Conservation (phyloP, 2,113 vertebrate species). For the Myotis yumanensis region DNA sequence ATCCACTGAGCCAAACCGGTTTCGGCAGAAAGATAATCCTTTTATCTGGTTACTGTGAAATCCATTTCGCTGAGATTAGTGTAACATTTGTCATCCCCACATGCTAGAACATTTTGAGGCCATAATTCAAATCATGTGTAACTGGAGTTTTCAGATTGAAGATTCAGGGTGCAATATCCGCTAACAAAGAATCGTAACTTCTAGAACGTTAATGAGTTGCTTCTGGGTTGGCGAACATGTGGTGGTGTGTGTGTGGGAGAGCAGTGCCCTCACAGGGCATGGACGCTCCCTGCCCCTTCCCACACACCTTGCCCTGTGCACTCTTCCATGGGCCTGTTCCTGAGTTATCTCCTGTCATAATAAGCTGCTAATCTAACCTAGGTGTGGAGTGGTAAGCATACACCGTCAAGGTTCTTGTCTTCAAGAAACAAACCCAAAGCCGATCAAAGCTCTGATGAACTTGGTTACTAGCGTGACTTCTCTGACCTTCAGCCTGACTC, state of each 20-base stretch:
- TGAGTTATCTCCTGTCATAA: too few relatives aligned
- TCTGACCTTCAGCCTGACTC: conserved; percentile 90
- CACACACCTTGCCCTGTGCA: not conserved
- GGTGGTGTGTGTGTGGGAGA: not conserved
- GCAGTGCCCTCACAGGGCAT: not conserved
- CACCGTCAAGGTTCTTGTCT: conserved; percentile 91
- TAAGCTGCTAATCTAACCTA: conserved; percentile 77
- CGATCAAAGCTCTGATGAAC: conserved; percentile 93
- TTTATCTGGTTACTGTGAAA: not conserved
- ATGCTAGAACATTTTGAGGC: not conserved
- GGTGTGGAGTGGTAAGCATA: conserved; percentile 94
- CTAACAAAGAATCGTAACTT: not conserved
- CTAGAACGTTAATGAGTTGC: not conserved
- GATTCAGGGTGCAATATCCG: not conserved
- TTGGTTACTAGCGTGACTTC: conserved; percentile 90
- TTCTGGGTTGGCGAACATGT: not conserved
- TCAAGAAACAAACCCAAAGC: conserved; percentile 85
- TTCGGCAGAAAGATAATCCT: not conserved
- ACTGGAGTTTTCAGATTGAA: not conserved
- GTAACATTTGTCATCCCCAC: not conserved
- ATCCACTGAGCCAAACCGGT: too few relatives aligned
- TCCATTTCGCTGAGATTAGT: not conserved
- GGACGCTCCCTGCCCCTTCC: not conserved
- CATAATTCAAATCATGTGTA: not conserved
- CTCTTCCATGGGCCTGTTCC: not conserved